These are phyloP conservation scores for Caranx melampygus DNA, from an alignment of 2,113 vertebrate genomes.

Conservation along the genomic window DNA sequence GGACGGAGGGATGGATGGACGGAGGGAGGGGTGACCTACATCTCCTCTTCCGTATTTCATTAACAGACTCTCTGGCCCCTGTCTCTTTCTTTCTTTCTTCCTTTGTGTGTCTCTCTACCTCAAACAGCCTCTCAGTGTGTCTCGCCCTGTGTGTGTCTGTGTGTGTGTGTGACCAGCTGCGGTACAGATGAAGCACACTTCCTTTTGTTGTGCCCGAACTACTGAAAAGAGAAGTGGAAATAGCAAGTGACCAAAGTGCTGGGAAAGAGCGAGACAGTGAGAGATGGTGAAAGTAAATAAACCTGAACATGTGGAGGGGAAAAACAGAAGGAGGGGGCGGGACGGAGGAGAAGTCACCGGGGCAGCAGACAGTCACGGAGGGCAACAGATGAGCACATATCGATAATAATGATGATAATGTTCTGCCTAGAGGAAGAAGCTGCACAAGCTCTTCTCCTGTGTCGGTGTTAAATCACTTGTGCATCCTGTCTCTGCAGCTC, in stretches of 20 bases:
- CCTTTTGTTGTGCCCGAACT: constrained; percentile 45
- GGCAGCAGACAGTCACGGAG: constrained; percentile 50
- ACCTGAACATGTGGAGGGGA: constrained; percentile 69
- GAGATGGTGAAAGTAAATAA: constrained; percentile 47
- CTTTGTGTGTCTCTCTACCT: constrained; percentile 2
- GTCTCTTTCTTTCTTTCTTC: not conserved
- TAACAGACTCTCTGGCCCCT: constrained; percentile 4
- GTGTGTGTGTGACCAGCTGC: constrained; percentile 47
- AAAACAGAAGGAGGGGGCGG: constrained; percentile 8
- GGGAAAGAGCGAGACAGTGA: not conserved
- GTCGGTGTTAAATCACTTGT: constrained; percentile 24
- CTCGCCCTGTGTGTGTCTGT: not conserved
- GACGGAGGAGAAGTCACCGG: constrained; percentile 53
- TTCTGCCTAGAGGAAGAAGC: not conserved
- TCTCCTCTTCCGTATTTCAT: constrained; percentile 41
- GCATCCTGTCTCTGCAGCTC: constrained; percentile 20
- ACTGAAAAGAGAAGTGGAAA: constrained; percentile 5
- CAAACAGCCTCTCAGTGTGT: constrained; percentile 2
- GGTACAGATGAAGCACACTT: constrained; percentile 55
- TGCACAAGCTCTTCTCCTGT: not conserved
- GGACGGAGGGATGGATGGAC: constrained; percentile 38
- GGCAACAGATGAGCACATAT: constrained; percentile 27
- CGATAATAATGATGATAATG: not conserved
- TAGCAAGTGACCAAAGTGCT: not conserved
- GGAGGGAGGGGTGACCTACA: constrained; percentile 64